phyloP scores from a whole-genome alignment of 2,888 invertebrate genomes.

The Portevinia maculata region DNA sequence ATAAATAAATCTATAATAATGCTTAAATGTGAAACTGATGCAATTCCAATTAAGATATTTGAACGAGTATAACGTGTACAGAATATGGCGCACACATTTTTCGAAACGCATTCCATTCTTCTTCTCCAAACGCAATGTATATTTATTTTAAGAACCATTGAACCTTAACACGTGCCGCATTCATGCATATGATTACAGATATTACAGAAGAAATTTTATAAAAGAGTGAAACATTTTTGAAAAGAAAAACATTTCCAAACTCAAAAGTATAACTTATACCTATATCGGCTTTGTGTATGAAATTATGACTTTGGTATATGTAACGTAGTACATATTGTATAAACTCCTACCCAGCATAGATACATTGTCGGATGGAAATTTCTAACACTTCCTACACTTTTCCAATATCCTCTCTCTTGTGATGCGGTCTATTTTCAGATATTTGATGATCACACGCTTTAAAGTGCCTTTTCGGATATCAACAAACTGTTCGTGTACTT shows the following conservation, averaged over 20 bases:
- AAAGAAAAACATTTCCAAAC: neutral
- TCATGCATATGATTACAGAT: constrained; percentile 22
- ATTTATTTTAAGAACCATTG: constrained; percentile 72
- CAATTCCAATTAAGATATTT: constrained; percentile 52
- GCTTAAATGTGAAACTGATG: constrained; percentile 62
- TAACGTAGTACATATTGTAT: neutral
- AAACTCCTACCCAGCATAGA: constrained; percentile 16
- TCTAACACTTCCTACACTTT: constrained; percentile 65
- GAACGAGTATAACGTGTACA: constrained; percentile 15
- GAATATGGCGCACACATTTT: constrained; percentile 22
- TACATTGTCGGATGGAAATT: constrained; percentile 59
- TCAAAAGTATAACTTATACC: neutral
- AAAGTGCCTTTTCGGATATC: constrained; percentile 61
- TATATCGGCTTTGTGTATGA: constrained; percentile 7
- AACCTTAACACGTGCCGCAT: constrained; percentile 69
- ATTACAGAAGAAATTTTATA: constrained; percentile 1
- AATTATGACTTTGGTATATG: constrained; percentile 2
- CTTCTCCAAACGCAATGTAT: constrained; percentile 28
- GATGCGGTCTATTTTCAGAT: constrained; percentile 62
- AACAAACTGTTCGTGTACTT: constrained; percentile 61
- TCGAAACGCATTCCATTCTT: constrained; percentile 59
- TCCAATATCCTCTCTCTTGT: constrained; percentile 65
- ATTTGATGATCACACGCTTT: constrained; percentile 61
- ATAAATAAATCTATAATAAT: constrained; percentile 52
- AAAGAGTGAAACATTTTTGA: constrained; percentile 11